These are phyloP conservation scores for Microcebus tavaratra DNA, from an alignment of 2,113 vertebrate species.

Conservation along the genomic window DNA sequence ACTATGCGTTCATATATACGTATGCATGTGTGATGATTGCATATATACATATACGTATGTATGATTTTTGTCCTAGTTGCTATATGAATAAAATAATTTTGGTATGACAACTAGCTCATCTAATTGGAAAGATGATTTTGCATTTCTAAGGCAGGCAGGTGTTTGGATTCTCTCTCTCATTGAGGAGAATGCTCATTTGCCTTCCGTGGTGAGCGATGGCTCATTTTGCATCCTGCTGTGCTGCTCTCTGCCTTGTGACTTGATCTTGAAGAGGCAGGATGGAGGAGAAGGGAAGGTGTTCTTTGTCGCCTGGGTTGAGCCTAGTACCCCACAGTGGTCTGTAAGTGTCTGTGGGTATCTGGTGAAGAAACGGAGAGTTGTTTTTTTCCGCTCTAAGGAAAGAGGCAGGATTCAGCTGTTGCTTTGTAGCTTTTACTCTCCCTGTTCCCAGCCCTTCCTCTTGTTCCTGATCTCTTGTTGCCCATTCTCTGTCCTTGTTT, in stretches of 20 bases:
- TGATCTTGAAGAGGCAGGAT: background rate
- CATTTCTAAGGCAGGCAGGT: background rate
- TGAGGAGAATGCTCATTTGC: background rate
- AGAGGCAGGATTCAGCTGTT: background rate
- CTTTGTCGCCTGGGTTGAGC: background rate
- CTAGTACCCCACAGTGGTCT: background rate
- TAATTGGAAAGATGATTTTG: background rate
- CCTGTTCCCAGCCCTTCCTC: rapidly evolving
- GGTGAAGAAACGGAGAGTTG: background rate
- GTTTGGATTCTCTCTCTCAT: background rate
- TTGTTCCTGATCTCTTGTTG: background rate
- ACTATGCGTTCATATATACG: background rate
- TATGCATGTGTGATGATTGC: background rate
- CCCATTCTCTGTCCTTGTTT: background rate
- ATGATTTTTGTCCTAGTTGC: background rate
- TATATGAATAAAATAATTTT: background rate
- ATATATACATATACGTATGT: background rate
- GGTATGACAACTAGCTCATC: background rate
- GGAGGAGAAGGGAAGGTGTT: background rate
- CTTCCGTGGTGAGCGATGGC: background rate
- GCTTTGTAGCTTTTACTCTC: background rate
- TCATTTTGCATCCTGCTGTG: background rate
- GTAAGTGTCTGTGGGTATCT: background rate
- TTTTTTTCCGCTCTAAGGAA: background rate
- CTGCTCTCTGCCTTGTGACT: background rate